Conservation (phyloP, 2,113 vertebrate species). For the Cichladusa arquata region DNA sequence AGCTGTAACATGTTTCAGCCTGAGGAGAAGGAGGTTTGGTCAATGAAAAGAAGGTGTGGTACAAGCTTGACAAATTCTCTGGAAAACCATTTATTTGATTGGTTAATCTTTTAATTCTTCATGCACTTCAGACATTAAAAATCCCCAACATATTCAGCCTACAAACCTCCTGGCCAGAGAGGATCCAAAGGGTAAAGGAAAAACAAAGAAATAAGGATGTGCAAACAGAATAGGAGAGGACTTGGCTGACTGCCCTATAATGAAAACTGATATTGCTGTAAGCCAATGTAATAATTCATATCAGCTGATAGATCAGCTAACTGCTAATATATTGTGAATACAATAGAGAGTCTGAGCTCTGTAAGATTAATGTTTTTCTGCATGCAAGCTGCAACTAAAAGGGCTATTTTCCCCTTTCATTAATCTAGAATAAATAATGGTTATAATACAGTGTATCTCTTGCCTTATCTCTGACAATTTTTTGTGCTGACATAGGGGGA, state of each 20-base stretch:
- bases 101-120: background rate
- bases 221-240: background rate
- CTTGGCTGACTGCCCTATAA: conserved; percentile 35
- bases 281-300: conserved; percentile 45
- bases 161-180: background rate
- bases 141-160: background rate
- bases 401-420: conserved; percentile 24
- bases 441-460: conserved; percentile 40
- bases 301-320: conserved; percentile 44
- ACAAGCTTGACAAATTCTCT: background rate
- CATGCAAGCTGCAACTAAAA: conserved; percentile 33
- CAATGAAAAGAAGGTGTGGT: background rate
- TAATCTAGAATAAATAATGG: conserved; percentile 57
- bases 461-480: conserved; percentile 42
- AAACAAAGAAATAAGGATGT: conserved; percentile 3
- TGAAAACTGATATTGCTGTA: conserved; percentile 26
- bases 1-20: background rate
- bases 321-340: conserved; percentile 44
- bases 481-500: background rate
- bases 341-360: background rate
- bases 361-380: conserved; percentile 47
- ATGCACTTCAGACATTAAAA: background rate
- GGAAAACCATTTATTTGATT: background rate
- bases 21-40: background rate
- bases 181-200: background rate